phyloP scores from a whole-genome alignment of 2,888 invertebrate genomes.

The Eueremaeus valkanovi region DNA sequence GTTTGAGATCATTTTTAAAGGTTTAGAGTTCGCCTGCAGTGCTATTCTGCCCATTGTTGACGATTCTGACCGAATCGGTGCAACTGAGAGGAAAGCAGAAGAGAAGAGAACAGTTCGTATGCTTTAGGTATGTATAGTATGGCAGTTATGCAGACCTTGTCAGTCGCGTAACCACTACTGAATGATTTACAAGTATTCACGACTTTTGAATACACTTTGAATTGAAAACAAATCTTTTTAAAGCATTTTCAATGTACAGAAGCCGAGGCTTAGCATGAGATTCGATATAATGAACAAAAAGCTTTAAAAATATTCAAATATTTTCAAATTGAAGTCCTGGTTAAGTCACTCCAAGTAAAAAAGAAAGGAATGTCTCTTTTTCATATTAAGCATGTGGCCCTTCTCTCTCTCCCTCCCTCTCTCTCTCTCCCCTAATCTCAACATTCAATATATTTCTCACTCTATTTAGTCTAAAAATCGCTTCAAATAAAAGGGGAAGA shows the following conservation, averaged over 20 bases:
- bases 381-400: neutral
- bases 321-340: neutral
- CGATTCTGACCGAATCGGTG: neutral
- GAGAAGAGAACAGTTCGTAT: neutral
- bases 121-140: conserved; percentile 14
- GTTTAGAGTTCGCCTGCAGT: neutral
- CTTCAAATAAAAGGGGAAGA: neutral
- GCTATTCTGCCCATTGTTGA: neutral
- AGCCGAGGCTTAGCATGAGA: neutral
- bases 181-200: conserved; percentile 5
- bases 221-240: neutral
- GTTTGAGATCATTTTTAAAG: too few species aligned
- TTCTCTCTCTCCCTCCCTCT: neutral
- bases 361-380: neutral
- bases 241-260: conserved; percentile 1
- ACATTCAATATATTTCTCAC: neutral
- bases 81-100: conserved; percentile 4
- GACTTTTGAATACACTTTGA: neutral
- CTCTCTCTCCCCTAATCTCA: too few species aligned
- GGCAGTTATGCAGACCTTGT: conserved; percentile 30
- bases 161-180: conserved; percentile 25
- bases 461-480: conserved; percentile 1
- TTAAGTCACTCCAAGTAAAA: neutral
- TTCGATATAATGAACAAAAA: neutral
- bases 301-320: neutral